phyloP scores from a whole-genome alignment of 2,888 invertebrate species.

The Caradrina clavipalpis region DNA sequence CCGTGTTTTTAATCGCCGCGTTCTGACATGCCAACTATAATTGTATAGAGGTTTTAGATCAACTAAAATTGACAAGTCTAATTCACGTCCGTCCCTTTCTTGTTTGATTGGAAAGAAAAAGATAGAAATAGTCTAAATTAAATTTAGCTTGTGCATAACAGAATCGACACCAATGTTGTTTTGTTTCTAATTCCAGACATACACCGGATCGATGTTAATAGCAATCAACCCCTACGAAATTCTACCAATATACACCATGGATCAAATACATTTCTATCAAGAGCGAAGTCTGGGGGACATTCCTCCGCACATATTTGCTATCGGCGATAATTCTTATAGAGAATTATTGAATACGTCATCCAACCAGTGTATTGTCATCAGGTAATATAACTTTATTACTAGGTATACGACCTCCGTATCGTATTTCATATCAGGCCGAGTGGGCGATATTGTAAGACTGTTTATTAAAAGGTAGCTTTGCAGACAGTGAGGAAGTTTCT shows the following conservation, averaged over 20 bases:
- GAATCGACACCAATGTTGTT: too few species aligned
- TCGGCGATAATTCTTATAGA: constrained; percentile 97
- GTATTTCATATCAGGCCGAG: neutral
- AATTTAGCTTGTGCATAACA: too few species aligned
- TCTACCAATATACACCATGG: constrained; percentile 97
- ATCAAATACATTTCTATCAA: constrained; percentile 96
- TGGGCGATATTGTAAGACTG: neutral
- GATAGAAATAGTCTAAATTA: too few species aligned
- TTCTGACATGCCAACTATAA: too few species aligned
- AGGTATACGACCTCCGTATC: neutral
- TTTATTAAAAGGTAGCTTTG: too few species aligned
- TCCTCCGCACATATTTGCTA: constrained; percentile 98
- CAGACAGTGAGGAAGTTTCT: neutral
- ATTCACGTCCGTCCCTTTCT: too few species aligned
- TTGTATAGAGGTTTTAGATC: too few species aligned
- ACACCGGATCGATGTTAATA: constrained; percentile 98
- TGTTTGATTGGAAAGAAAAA: too few species aligned
- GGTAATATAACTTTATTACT: constrained; percentile 85
- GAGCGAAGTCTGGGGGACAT: constrained; percentile 96
- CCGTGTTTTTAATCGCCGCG: too few species aligned
- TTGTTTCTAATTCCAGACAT: constrained; percentile 93
- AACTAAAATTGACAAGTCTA: too few species aligned
- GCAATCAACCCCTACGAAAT: constrained; percentile 99
- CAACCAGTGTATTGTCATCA: constrained; percentile 98
- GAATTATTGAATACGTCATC: constrained; percentile 94